Base-by-base conservation (phyloP, 2,113 vertebrate genomes). In the Lophura nycthemera region DNA sequence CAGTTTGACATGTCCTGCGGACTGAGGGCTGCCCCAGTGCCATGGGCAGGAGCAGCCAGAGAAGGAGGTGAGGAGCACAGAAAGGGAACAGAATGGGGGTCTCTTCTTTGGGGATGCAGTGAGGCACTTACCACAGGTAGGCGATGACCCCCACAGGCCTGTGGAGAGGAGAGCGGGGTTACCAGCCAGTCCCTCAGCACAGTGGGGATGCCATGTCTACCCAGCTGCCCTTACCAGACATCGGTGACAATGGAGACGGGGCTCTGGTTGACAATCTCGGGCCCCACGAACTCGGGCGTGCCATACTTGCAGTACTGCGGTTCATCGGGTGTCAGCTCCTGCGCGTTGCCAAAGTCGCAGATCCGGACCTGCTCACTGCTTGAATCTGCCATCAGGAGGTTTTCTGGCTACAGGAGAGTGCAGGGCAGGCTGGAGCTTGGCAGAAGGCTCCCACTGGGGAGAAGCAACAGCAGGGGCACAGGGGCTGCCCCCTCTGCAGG, bases 261-360 rank as follows among this genome's bases (percentile, higher is more conserved):
- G 24, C 98, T 98, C 98, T 99, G 99, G 97, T 99, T 99, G 85
- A 99, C 98, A 32, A 99, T 99, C 98, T 99, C 99, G 0, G 99
- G 99, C 2, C 99, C 98, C 66, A 99, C 98, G 2, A 99, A 99
- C 97, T 99, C 99, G 0, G 99, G 99, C 3, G 99, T 99, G 90
- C 99, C 99, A 0, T 99, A 99, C 78, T 98, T 99, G 97, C 99
- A 99, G 96, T 99, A 99, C 88, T 99, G 99, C 6, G 98, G 97
- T 67, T 99, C 99, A 21, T 98, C 98, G 0, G 98, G 97, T 0
- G 94, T 99, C 92, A 99, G 64, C 69, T 97, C 98, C 83, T 99
- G 96, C 0, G 99, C 98, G 0, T 99, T 99, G 75, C 99, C 99
- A 0, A 99, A 99, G 93, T 99, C 99, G 59, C 99, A 99, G 95